Base-by-base conservation (phyloP, 1,140 invertebrate species). In the Papilio polyxenes region DNA sequence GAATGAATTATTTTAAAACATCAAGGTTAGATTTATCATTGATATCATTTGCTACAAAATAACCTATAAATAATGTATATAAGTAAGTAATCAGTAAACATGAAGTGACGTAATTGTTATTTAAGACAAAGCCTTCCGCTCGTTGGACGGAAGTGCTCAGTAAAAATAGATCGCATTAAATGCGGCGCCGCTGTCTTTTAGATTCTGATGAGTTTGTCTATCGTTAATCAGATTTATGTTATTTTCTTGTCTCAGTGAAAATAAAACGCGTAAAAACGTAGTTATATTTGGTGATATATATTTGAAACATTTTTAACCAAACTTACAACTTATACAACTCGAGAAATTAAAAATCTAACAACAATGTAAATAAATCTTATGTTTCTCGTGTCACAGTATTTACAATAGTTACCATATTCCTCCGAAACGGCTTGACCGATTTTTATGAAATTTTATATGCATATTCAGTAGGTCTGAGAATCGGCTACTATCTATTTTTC, bases 81-180 rank as follows among this genome's bases (percentile, higher is more conserved):
- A n/a, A 7, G 37, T 37, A 72, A 37, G 5, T 17, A 20, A 79
- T 79, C 31, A 62, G 77, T 79, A 59, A 79, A 79, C 31, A 62
- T 62, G 9, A 56, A 44, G 3, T 79, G 44, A 80, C 78, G 49
- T 65, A 48, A 80, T 80, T 15, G n/a, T 65, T 80, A 62, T 80
- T 51, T 56, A 49, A 80, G 78, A 80, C 15, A 80, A 51, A 80
- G 62, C 37, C 78, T 80, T 80, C 59, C 78, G 78, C 59, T n/a
- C 49, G 48, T n/a, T 23, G n/a, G 23, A 10, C 31, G 51, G 37
- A 13, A 48, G 77, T 59, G 77, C 59, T 79, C 53, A 40, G 40
- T 59, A 69, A 65, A 80, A 80, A 80, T 80, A 49, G 78, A 40
- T 20, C 56, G 17, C 59, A 80, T 80, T 80, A 80, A 69, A 80